These are phyloP conservation scores for Pammene aurita DNA, from an alignment of 2,888 invertebrate species.

Conservation along the genomic window DNA sequence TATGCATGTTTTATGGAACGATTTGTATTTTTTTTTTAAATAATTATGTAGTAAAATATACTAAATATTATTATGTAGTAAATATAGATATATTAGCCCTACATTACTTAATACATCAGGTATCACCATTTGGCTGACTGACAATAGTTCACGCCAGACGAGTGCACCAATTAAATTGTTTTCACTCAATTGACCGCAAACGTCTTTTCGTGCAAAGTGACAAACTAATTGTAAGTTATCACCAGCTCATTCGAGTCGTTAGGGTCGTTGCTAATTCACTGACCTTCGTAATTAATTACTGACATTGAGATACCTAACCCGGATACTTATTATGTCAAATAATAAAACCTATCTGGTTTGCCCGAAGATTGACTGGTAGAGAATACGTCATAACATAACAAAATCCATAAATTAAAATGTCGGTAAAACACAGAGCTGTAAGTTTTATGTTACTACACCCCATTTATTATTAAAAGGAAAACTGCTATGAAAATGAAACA, in stretches of 20 bases:
- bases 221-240: slow-evolving; percentile 29
- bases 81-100: too few relatives aligned
- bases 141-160: slow-evolving; percentile 19
- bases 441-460: too few relatives aligned
- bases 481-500: too few relatives aligned
- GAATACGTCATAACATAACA: too few relatives aligned
- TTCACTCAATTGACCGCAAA: slow-evolving; percentile 32
- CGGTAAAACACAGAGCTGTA: too few relatives aligned
- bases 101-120: not conserved
- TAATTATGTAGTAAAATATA: too few relatives aligned
- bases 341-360: not conserved
- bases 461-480: too few relatives aligned
- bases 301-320: not conserved
- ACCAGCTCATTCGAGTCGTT: slow-evolving; percentile 17
- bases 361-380: too few relatives aligned
- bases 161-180: slow-evolving; percentile 23
- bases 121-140: not conserved
- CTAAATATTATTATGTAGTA: too few relatives aligned
- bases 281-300: slow-evolving; percentile 27
- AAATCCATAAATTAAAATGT: too few relatives aligned
- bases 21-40: too few relatives aligned
- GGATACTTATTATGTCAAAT: not conserved
- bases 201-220: slow-evolving; percentile 18
- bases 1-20: too few relatives aligned
- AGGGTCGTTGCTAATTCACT: slow-evolving; percentile 28